Evolutionary conservation across 2,113 vertebrate species (phyloP).

Genomic region (Plectropomus leopardus): DNA sequence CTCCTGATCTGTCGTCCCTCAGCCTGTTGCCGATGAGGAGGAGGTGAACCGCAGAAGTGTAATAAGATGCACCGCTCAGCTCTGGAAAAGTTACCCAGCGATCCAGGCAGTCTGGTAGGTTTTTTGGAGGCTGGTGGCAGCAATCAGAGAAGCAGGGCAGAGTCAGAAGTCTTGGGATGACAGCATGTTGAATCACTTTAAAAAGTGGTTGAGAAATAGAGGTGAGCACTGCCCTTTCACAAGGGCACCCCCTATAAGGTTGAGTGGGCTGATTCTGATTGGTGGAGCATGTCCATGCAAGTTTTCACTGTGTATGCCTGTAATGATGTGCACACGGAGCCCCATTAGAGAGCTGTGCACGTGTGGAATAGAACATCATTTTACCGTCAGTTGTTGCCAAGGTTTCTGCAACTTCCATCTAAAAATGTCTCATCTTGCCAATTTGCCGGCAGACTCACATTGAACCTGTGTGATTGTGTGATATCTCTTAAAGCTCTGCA

Average conservation of each 20-base stretch:
- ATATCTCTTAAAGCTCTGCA: neutral
- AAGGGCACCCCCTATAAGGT: neutral
- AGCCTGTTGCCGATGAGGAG: no score
- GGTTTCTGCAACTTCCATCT: neutral
- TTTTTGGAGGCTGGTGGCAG: conserved; percentile 7
- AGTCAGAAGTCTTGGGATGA: neutral
- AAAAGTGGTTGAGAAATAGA: neutral
- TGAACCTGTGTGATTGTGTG: neutral
- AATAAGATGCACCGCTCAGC: neutral
- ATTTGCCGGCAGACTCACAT: neutral
- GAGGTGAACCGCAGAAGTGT: neutral
- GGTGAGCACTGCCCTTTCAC: conserved; percentile 6
- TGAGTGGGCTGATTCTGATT: neutral
- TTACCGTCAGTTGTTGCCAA: conserved; percentile 14
- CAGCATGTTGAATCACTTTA: neutral
- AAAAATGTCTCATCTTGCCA: conserved; percentile 15
- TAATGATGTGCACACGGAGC: neutral
- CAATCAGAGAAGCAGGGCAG: neutral
- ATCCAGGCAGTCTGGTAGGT: neutral
- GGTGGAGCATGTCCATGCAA: neutral
- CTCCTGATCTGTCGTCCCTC: no score
- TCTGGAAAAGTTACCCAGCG: neutral
- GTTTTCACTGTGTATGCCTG: neutral
- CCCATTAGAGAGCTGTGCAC: neutral
- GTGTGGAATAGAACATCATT: neutral